Conservation (phyloP, 2,797 vertebrate genomes). For the Amniataba percoides region DNA sequence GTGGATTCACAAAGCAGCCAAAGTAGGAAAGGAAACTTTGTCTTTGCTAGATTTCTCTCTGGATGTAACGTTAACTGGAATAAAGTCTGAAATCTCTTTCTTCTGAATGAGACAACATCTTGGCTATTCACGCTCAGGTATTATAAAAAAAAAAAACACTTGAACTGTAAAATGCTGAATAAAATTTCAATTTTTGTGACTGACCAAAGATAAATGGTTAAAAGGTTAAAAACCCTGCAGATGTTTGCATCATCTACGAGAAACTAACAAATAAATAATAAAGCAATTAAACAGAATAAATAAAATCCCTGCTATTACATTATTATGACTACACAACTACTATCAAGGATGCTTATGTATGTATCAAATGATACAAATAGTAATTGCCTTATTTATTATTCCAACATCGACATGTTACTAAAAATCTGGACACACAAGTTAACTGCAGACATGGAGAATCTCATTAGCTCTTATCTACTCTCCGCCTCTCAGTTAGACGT, state of each 20-base stretch:
- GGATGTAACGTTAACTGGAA: not conserved
- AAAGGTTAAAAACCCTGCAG: not conserved
- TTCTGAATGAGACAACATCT: not conserved
- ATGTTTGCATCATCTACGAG: not conserved
- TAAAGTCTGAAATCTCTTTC: not conserved
- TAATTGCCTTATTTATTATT: not conserved
- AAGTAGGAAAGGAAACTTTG: not conserved
- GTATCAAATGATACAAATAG: not conserved
- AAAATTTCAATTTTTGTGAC: not conserved
- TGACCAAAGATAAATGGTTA: not conserved
- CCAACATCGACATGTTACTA: not conserved
- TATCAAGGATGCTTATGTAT: not conserved
- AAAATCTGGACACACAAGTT: constrained; percentile 3
- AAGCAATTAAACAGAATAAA: not conserved
- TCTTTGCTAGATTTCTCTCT: not conserved
- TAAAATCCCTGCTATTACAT: not conserved
- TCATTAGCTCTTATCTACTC: constrained; percentile 7
- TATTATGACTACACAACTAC: too few species aligned
- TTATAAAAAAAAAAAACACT: not conserved
- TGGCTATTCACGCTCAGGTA: not conserved
- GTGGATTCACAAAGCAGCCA: not conserved
- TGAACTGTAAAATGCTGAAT: not conserved
- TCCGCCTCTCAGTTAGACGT: not conserved
- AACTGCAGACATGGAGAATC: not conserved
- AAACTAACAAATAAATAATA: not conserved